phyloP scores from a whole-genome alignment of 2,797 vertebrate species.

The Falco biarmicus region DNA sequence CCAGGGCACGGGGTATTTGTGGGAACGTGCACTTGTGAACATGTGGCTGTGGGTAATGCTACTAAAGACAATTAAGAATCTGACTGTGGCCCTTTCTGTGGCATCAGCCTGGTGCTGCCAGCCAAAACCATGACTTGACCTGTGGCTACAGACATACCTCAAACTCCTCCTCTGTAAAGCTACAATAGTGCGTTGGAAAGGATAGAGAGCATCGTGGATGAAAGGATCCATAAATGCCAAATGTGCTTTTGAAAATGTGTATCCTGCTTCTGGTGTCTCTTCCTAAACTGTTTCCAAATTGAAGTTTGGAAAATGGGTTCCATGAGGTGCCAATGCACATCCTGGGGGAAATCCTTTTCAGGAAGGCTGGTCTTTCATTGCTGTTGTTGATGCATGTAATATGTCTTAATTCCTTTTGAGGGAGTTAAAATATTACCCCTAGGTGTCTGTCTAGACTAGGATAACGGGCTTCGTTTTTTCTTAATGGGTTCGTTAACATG shows the following conservation, averaged over 20 bases:
- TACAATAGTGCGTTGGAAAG: not conserved
- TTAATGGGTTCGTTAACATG: not conserved
- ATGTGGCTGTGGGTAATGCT: not conserved
- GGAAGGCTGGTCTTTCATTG: constrained; percentile 20
- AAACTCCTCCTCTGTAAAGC: not conserved
- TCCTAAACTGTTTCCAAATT: not conserved
- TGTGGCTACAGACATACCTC: not conserved
- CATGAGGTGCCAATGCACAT: not conserved
- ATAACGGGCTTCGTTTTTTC: not conserved
- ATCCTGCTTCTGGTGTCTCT: not conserved
- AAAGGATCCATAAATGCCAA: not conserved
- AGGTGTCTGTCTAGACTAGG: constrained; percentile 22
- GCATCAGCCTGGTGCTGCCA: not conserved
- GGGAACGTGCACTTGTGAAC: fast-evolving
- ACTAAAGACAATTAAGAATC: too few relatives aligned
- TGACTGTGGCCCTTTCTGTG: not conserved
- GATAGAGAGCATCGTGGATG: not conserved
- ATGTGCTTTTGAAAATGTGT: fast-evolving
- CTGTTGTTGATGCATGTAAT: not conserved
- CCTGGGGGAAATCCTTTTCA: not conserved
- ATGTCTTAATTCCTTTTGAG: not conserved
- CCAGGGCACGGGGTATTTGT: too few relatives aligned
- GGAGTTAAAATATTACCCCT: not conserved
- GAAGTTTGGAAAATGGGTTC: not conserved
- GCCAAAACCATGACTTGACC: not conserved